These are phyloP conservation scores for Trididemnum miniatum DNA, from an alignment of 23 tunicate genomes.

Conservation along the genomic window DNA sequence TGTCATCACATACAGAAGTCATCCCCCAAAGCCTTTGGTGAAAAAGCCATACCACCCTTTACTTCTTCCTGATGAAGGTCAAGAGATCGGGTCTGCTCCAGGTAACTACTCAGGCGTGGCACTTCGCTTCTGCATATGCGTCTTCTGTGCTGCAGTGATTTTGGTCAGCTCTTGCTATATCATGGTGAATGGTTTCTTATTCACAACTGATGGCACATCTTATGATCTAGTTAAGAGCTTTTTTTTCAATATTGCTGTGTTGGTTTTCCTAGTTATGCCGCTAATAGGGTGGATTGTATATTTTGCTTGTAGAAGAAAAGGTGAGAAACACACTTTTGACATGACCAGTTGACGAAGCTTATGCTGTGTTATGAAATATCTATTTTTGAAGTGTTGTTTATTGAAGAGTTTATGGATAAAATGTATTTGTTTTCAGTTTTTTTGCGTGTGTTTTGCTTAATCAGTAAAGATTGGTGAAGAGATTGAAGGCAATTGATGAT, in stretches of 20 bases:
- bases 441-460: too few relatives aligned
- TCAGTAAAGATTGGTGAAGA: too few relatives aligned
- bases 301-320: neutral
- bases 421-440: too few relatives aligned
- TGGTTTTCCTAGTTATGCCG: neutral
- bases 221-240: neutral
- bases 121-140: neutral
- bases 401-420: too few relatives aligned
- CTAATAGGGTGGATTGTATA: slow-evolving; percentile 1
- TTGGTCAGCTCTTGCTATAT: neutral
- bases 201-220: neutral
- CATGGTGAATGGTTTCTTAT: neutral
- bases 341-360: too few relatives aligned
- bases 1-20: neutral
- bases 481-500: too few relatives aligned
- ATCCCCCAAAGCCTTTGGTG: slow-evolving; percentile 1
- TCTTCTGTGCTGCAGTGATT: neutral
- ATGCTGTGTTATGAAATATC: too few relatives aligned
- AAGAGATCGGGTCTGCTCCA: neutral
- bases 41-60: neutral
- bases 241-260: neutral
- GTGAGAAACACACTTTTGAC: too few relatives aligned
- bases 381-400: too few relatives aligned
- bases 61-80: neutral
- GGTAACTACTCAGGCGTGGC: neutral